Conservation (phyloP, 2,113 vertebrate genomes). For the Numida meleagris region DNA sequence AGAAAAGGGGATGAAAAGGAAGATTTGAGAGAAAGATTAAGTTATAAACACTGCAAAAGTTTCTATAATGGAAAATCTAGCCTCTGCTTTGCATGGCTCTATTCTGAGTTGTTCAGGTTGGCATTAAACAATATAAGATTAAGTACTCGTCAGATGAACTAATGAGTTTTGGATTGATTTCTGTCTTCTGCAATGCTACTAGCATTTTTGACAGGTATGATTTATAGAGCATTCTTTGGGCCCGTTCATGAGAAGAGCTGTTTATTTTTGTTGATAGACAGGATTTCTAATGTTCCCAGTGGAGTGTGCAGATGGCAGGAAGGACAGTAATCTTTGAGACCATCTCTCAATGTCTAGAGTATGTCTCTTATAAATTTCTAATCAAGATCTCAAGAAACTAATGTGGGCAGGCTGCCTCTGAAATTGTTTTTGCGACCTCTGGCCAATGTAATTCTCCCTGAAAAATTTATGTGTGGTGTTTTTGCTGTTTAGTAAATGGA, state of each 20-base stretch:
- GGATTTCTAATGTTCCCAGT: constrained; percentile 70
- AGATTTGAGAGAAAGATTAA: constrained; percentile 61
- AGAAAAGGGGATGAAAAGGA: constrained; percentile 22
- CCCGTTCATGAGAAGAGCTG: constrained; percentile 78
- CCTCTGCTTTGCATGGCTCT: constrained; percentile 60
- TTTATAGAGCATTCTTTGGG: constrained; percentile 79
- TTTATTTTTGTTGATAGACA: constrained; percentile 81
- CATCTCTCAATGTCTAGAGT: constrained; percentile 60
- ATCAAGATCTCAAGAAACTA: constrained; percentile 71
- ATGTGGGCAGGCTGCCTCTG: constrained; percentile 58
- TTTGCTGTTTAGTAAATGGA: constrained; percentile 48
- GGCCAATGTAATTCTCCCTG: constrained; percentile 44
- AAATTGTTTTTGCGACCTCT: constrained; percentile 78
- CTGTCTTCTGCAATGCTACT: constrained; percentile 75
- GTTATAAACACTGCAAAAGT: constrained; percentile 58
- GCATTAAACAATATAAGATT: constrained; percentile 80
- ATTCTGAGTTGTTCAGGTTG: constrained; percentile 54
- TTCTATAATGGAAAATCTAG: constrained; percentile 63
- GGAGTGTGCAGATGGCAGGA: constrained; percentile 69
- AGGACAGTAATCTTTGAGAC: constrained; percentile 58
- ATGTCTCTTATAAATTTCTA: constrained; percentile 74
- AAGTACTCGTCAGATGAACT: constrained; percentile 80
- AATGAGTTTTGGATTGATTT: constrained; percentile 86
- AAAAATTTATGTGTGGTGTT: constrained; percentile 54
- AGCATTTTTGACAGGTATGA: constrained; percentile 80